These are phyloP conservation scores for Drosophila simulans DNA, from an alignment of 1,140 invertebrate genomes.

Conservation along the genomic window DNA sequence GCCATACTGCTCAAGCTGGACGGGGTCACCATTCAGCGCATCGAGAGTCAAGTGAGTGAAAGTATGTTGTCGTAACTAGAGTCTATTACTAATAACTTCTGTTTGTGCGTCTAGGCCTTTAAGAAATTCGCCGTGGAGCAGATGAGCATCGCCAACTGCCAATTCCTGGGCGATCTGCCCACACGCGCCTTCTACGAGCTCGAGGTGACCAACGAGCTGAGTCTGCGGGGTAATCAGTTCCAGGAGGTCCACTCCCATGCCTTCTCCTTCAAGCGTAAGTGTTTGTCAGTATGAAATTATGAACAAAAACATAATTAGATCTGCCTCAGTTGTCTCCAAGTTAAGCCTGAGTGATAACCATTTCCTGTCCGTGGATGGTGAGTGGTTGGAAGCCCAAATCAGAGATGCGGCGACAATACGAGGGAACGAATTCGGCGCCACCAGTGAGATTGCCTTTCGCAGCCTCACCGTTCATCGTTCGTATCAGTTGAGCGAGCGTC, in stretches of 20 bases:
- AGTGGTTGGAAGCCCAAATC: constrained; percentile 74
- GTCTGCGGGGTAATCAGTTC: constrained; percentile 88
- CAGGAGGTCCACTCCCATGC: constrained; percentile 85
- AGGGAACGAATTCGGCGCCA: constrained; percentile 70
- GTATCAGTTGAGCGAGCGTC: constrained; percentile 68
- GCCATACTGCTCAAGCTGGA: constrained; percentile 77
- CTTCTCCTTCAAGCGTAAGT: constrained; percentile 85
- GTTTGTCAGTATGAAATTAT: too few relatives aligned
- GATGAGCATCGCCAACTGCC: constrained; percentile 86
- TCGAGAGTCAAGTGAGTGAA: constrained; percentile 87
- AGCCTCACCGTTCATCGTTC: constrained; percentile 69
- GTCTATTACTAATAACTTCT: not conserved
- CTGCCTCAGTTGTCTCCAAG: constrained; percentile 65
- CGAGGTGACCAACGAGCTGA: constrained; percentile 88
- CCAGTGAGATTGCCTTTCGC: constrained; percentile 75
- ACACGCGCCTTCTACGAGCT: constrained; percentile 90
- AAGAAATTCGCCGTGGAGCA: constrained; percentile 90
- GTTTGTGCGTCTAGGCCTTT: constrained; percentile 85
- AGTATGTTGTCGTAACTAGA: too few relatives aligned
- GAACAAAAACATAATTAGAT: not conserved
- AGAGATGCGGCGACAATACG: constrained; percentile 64
- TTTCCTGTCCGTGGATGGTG: constrained; percentile 68
- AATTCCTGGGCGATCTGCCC: constrained; percentile 86
- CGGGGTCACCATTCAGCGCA: constrained; percentile 85
- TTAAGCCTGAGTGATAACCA: constrained; percentile 70